A percentile compares a stretch with the other conserved stretches of the same genome.
phyloP scores from a whole-genome alignment of 92 coral and sea anemone species.

The Porites divaricata region DNA sequence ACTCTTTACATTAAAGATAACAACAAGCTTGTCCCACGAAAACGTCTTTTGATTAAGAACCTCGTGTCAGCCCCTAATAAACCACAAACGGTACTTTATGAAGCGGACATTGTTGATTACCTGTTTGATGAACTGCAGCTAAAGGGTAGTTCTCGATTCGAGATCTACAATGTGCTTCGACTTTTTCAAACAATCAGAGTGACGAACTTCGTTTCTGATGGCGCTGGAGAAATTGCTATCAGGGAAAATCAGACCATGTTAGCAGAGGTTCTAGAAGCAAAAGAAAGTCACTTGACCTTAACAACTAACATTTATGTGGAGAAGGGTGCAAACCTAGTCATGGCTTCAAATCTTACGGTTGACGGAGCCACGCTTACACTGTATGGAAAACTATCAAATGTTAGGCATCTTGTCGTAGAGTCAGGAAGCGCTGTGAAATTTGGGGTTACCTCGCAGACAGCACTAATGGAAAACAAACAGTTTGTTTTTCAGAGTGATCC shows the following conservation, averaged over 20 bases:
- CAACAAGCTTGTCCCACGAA: constrained; percentile 65
- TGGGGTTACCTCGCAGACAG: constrained; percentile 92
- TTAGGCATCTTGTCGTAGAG: constrained; percentile 92
- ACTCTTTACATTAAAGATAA: constrained; percentile 92
- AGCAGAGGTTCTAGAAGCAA: constrained; percentile 88
- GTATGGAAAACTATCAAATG: constrained; percentile 90
- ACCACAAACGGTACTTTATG: constrained; percentile 81
- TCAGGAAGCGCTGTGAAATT: constrained; percentile 88
- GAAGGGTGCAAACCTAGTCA: constrained; percentile 84
- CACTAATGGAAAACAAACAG: constrained; percentile 67
- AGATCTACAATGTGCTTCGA: constrained; percentile 56
- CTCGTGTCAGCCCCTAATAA: constrained; percentile 35
- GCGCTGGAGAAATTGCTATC: constrained; percentile 87
- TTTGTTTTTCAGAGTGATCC: constrained; percentile 82
- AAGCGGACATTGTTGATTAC: constrained; percentile 43
- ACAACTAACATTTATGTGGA: constrained; percentile 89
- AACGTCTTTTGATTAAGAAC: constrained; percentile 73
- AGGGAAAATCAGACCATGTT: constrained; percentile 85
- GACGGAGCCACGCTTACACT: constrained; percentile 91
- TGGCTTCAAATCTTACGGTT: constrained; percentile 86
- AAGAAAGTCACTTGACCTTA: constrained; percentile 87
- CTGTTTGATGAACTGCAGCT: constrained; percentile 83
- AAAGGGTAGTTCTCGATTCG: constrained; percentile 82
- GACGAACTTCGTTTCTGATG: constrained; percentile 79
- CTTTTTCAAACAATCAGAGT: constrained; percentile 68